A percentile compares a stretch with the other conserved stretches of the same genome.
phyloP scores from a whole-genome alignment of 1,140 invertebrate species.

The Harlomillsia oculata region DNA sequence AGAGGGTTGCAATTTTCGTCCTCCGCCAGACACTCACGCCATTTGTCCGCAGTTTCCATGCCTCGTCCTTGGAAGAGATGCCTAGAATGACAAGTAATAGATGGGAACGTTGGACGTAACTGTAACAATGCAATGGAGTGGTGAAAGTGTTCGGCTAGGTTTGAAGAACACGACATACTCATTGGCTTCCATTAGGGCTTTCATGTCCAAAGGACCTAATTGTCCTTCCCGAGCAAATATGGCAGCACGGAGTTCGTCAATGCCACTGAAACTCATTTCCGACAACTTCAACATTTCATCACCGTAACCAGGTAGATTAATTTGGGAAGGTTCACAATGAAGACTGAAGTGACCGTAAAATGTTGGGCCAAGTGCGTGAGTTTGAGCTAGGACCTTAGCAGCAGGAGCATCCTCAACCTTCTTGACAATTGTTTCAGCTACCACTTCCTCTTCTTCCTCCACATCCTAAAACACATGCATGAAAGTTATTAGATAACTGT shows the following conservation, averaged over 20 bases:
- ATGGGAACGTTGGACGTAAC: not conserved
- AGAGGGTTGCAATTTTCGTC: slow-evolving; percentile 12
- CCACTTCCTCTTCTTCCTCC: not conserved
- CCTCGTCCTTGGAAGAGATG: slow-evolving; percentile 16
- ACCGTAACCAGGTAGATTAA: slow-evolving; percentile 4
- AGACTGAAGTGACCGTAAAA: slow-evolving; percentile 28
- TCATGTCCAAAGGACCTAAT: slow-evolving; percentile 23
- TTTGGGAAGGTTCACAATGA: slow-evolving; percentile 19
- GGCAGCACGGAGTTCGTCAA: slow-evolving; percentile 22
- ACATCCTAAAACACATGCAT: not conserved
- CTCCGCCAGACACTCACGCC: slow-evolving; percentile 15
- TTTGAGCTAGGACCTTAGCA: slow-evolving; percentile 13
- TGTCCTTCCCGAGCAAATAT: slow-evolving; percentile 17
- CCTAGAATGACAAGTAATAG: not conserved
- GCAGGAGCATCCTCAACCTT: slow-evolving; percentile 18
- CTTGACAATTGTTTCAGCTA: not conserved
- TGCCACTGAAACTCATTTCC: slow-evolving; percentile 15
- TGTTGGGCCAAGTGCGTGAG: slow-evolving; percentile 17
- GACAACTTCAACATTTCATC: slow-evolving; percentile 12
- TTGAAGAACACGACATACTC: slow-evolving; percentile 2
- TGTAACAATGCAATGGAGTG: not conserved
- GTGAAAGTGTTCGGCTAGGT: too few relatives aligned
- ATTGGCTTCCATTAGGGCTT: slow-evolving; percentile 16
- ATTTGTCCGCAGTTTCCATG: slow-evolving; percentile 16
- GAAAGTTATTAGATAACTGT: not conserved